Base-by-base conservation (phyloP, 1,140 invertebrate species). In the Procambarus clarkii region DNA sequence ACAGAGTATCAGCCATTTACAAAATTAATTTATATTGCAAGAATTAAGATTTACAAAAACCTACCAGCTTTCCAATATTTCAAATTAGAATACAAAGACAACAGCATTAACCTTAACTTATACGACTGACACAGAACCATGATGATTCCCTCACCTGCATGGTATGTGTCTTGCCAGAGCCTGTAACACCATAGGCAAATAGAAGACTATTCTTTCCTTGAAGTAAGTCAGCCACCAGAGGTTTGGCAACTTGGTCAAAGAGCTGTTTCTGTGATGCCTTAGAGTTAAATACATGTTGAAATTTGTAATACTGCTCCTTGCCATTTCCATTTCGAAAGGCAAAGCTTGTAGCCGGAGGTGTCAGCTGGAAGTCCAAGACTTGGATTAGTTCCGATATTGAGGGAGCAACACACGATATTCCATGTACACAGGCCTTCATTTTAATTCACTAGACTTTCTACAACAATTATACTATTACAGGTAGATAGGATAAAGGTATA, bases 181-280 rank as follows among this genome's bases (percentile, higher is more conserved):
- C 98, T 7, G 98, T 99, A 2, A 99, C 97, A 46, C 99, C 98
- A 94, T 99, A 99, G 0, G 98, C 98, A 94, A 99, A 99, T 11
- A 99, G 94, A 45, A 99, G 95, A 71, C 97, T 97, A 95, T 99
- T 99, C 94, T 93, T 93, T 13, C 96, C 96, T 82, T 93, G 93
- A 1, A 96, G 86, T 0, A 96, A 93, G 93, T 96, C 95, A 86
- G 97, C 96, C 0, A 99, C 96, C 3, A 99, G 95, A 0, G 98
- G 98, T 76, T 97, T 95, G 1, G 97, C 97, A n/a, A 98, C 97
- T 88, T 96, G 95, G 78, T 97, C 96, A 94, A 98, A 99, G 13
- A 99, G 95, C 88, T 97, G 96, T 94, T 97, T 97, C 94, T 99
- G 99, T 0, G 95, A 94, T 3, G 95, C 93, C 71, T 96, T 95